Evolutionary conservation across 2,113 vertebrate species (phyloP), one percentile per base, ranked within the genome.

Genomic region (Dicentrarchus labrax): DNA sequence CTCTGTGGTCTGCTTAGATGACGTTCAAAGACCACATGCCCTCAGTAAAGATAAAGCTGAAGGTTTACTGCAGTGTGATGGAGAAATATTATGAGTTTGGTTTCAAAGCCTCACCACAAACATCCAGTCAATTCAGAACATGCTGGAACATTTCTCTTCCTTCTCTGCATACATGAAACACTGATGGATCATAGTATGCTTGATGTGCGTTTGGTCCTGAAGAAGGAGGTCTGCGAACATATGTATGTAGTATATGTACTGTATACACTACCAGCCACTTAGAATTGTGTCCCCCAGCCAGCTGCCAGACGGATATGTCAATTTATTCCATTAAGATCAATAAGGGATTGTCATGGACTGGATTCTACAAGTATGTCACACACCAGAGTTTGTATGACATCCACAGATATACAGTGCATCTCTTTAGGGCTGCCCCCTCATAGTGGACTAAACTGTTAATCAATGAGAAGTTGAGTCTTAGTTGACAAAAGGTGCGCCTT

Each of bases 71-170:
- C 13, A 41, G 72, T 4, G 38, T 62, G 47, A 60, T 41, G 68
- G 39, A 24, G 67, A 72, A 57, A 66, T 57, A 45, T 56, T 64
- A 17, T 22, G 21, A 54, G 36, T 68, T 4, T 50, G 54, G 39
- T 65, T 80, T 56, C 38, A 54, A 61, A 71, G 45, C 36, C 47
- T 70, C 59, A 56, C 78, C 78, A 59, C 61, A 80, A 66, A 48
- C 78, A 76, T 24, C 41, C 15, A 54, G 73, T 64, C 59, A 19
- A 51, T 16, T 21, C 24, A 38, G 38, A 47, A 17, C 16, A 30
- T 5, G n/a, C 8, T 47, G 72, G 56, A 71, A 80, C 59, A 30
- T 10, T 71, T 45, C 36, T 50, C 8, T n/a, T 50, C n/a, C 17
- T 21, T 60, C 64, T 45, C 51, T 72, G 69, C 56, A 21, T 45